Evolutionary conservation across 2,888 invertebrate genomes (phyloP).

Genomic region (Drosophila seclusa): DNA sequence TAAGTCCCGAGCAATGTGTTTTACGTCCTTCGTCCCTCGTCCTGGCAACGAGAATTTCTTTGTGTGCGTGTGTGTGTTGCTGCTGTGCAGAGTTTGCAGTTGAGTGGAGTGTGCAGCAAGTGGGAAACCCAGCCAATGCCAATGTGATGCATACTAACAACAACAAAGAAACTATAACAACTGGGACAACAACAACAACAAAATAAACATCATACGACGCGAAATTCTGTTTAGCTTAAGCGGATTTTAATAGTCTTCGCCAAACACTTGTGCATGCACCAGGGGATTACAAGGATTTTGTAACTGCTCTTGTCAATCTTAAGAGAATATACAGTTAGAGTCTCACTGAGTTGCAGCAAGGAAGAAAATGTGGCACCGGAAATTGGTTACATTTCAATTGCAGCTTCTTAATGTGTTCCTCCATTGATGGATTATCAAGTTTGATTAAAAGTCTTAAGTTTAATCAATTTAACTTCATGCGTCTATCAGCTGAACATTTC

Average conservation of each 20-base stretch:
- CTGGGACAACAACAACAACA: constrained; percentile 10
- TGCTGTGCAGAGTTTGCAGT: constrained; percentile 42
- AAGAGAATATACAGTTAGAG: constrained; percentile 3
- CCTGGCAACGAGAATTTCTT: constrained; percentile 34
- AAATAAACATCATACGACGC: constrained; percentile 27
- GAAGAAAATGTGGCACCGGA: neutral
- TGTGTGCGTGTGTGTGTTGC: constrained; percentile 22
- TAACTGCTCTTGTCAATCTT: constrained; percentile 6
- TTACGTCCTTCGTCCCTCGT: constrained; percentile 18
- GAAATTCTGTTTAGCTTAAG: constrained; percentile 54
- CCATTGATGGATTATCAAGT: neutral
- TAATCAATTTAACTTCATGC: neutral
- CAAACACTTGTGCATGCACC: constrained; percentile 45
- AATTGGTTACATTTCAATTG: constrained; percentile 33
- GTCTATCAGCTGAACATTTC: neutral
- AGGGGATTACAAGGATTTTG: constrained; percentile 41
- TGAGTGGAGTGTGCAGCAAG: constrained; percentile 4
- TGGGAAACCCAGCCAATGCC: constrained; percentile 17
- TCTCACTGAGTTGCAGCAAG: constrained; percentile 16
- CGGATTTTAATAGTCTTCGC: constrained; percentile 61
- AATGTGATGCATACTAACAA: constrained; percentile 46
- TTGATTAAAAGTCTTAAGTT: neutral
- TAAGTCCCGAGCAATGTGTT: constrained; percentile 28
- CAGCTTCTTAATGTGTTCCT: constrained; percentile 8
- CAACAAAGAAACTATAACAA: neutral